Base-by-base conservation (phyloP, 2,113 vertebrate genomes). In the Stictonetta naevosa region DNA sequence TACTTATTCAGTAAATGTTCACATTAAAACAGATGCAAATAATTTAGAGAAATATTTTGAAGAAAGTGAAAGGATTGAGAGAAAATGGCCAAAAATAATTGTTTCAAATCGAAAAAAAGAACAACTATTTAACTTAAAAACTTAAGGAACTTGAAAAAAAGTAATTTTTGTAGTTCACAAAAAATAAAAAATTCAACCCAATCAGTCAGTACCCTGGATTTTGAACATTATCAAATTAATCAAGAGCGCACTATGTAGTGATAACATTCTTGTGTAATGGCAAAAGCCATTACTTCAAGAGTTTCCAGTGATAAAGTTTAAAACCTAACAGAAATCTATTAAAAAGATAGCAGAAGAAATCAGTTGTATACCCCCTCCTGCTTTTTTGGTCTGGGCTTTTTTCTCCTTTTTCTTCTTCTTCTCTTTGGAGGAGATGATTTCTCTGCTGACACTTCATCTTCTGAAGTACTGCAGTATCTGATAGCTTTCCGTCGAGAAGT, bases 371-470 rank as follows among this genome's bases (percentile, higher is more conserved):
- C 97, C 96, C 94, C 95, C 36, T 97, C 97, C 75, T 98, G 97
- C 59, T 93, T 98, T 82, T 95, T 97, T 6, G 97, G 92, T 50
- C 98, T 97, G 26, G 91, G 97, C 90, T 97, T 98, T 96, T 97
- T 98, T 67, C 94, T 97, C 78, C 97, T 97, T 95, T 98, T 98
- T 68, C 86, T 92, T 67, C 96, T 97, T 17, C 97, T 97, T 53
- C 96, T 97, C 92, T 97, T 97, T 96, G 98, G 95, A 97, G 98
- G 95, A 95, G 98, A 96, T 56, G 95, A 90, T 97, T 98, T 88
- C 98, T 98, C 94, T 14, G 97, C 88, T 9, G 98, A 98, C 25
- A 98, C 94, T 64, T 99, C 99, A 15, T 99, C 99, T 68, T 99
- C 99, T 5, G 99, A 99, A 96, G 98, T 98, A 97, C 98, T 99